Percentiles rank a stretch among this genome's conserved stretches.
Conservation (phyloP, 1,140 invertebrate species). For the Cherax destructor region DNA sequence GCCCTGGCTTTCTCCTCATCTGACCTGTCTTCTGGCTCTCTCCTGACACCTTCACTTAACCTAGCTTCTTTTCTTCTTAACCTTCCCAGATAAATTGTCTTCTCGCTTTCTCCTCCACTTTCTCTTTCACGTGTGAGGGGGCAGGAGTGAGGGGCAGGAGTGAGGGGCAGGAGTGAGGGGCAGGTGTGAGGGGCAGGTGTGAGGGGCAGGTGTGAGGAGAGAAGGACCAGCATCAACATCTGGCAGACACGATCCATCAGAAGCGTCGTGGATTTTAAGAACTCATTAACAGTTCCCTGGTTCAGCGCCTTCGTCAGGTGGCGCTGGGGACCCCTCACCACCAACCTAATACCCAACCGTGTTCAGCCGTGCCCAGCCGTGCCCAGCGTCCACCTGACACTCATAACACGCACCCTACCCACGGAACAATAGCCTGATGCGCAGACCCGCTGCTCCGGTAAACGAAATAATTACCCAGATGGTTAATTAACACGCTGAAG, state of each 20-base stretch:
- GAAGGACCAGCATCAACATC: not conserved
- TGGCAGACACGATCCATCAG: not conserved
- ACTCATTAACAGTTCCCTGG: not conserved
- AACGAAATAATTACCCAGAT: constrained; percentile 45
- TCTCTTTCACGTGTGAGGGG: too few species aligned
- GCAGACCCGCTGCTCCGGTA: not conserved
- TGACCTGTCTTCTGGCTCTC: too few species aligned
- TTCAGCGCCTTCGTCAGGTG: not conserved
- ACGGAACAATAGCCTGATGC: constrained; percentile 10
- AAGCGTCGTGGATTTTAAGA: not conserved
- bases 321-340: not conserved
- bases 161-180: not conserved
- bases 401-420: too few species aligned
- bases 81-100: too few species aligned
- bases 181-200: not conserved
- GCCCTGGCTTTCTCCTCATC: too few species aligned
- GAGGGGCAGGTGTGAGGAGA: not conserved
- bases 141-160: too few species aligned
- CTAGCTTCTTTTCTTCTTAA: too few species aligned
- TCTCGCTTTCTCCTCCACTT: too few species aligned
- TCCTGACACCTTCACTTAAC: too few species aligned
- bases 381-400: constrained; percentile 15
- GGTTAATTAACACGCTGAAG: constrained; percentile 41
- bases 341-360: not conserved
- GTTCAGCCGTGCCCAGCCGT: not conserved